phyloP scores from a whole-genome alignment of 2,113 vertebrate species.

The Sinosuthora webbiana region DNA sequence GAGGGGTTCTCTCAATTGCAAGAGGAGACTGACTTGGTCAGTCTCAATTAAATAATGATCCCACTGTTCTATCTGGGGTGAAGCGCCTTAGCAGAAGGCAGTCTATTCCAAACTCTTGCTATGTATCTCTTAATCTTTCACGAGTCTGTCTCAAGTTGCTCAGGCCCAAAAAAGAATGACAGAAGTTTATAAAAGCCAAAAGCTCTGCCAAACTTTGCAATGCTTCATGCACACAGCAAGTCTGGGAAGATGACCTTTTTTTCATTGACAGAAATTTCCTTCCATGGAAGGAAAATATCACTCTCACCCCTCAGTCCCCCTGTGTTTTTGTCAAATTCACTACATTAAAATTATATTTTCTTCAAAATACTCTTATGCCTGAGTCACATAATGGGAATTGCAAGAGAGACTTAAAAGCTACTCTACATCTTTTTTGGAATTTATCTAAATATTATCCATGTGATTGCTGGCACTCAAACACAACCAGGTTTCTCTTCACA shows the following conservation, averaged over 20 bases:
- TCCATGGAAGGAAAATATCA: background rate
- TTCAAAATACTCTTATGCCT: background rate
- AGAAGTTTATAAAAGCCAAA: background rate
- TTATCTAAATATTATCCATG: background rate
- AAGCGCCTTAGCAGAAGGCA: background rate
- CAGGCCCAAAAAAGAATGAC: background rate
- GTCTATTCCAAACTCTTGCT: background rate
- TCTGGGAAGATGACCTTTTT: background rate
- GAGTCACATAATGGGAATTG: background rate
- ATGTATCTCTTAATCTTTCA: background rate
- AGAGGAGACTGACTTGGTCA: background rate
- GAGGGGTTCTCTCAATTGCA: background rate
- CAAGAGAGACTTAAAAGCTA: background rate
- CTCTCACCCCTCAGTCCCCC: background rate
- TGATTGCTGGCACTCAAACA: background rate
- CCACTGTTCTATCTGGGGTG: background rate
- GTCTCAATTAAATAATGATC: background rate
- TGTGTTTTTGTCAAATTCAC: background rate
- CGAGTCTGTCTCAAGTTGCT: background rate
- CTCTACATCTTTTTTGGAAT: background rate
- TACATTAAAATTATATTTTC: background rate
- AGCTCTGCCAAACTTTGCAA: background rate
- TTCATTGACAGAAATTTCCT: background rate
- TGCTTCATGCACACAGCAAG: background rate
- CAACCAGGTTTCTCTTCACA: background rate